Percentiles rank a stretch among this genome's conserved stretches.
Conservation (phyloP, 2,797 vertebrate species). For the Apogon talboti region DNA sequence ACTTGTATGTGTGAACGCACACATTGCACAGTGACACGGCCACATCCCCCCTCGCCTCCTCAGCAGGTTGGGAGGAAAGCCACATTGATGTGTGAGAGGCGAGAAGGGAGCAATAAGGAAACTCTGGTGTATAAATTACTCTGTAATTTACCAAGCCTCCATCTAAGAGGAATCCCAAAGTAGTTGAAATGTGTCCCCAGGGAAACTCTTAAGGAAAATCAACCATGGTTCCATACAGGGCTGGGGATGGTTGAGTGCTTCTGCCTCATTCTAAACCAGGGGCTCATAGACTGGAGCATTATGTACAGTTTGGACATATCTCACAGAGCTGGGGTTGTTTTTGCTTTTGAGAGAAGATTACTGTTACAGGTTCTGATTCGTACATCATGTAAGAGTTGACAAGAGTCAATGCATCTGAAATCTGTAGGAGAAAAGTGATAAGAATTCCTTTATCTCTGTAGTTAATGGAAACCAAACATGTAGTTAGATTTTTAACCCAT, state of each 20-base stretch:
- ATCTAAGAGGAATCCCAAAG: conserved; percentile 48
- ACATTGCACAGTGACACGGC: too few species aligned
- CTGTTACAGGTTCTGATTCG: too few species aligned
- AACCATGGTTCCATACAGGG: conserved; percentile 17
- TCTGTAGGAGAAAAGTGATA: too few species aligned
- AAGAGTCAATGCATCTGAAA: too few species aligned
- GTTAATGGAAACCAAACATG: too few species aligned
- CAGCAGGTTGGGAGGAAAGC: conserved; percentile 66
- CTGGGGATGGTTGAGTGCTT: neutral
- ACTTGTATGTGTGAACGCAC: neutral
- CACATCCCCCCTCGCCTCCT: conserved; percentile 44
- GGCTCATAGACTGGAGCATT: neutral
- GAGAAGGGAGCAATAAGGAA: conserved; percentile 47
- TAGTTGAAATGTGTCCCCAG: conserved; percentile 23
- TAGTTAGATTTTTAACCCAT: too few species aligned
- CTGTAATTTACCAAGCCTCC: conserved; percentile 46
- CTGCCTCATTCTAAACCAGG: conserved; percentile 5
- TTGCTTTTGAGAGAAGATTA: too few species aligned
- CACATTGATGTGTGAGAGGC: conserved; percentile 54
- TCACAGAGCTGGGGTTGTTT: too few species aligned
- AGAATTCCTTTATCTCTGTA: too few species aligned
- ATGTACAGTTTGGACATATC: too few species aligned
- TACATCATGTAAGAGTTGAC: too few species aligned
- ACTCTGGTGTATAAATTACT: conserved; percentile 62
- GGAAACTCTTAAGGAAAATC: conserved; percentile 35